phyloP scores from a whole-genome alignment of 2,888 invertebrate species.

The Archips crataeganus region DNA sequence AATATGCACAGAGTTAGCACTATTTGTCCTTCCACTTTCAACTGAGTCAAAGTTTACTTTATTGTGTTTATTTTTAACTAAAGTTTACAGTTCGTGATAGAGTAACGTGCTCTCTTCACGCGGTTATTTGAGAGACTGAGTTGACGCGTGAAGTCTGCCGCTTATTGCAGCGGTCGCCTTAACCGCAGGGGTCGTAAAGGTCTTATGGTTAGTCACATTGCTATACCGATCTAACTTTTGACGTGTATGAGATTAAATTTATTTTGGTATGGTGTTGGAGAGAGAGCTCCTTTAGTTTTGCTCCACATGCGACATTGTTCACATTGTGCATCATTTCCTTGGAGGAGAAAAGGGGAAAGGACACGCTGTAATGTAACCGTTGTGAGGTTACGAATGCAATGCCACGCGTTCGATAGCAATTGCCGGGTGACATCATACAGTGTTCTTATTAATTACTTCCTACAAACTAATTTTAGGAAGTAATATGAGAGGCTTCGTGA shows the following conservation, averaged over 20 bases:
- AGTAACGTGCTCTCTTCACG: constrained; percentile 32
- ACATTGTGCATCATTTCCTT: constrained; percentile 41
- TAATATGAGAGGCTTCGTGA: constrained; percentile 3
- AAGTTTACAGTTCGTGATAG: constrained; percentile 5
- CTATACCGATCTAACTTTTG: constrained; percentile 5
- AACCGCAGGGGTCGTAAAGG: constrained; percentile 19
- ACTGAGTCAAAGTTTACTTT: constrained; percentile 14
- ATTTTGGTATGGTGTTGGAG: neutral
- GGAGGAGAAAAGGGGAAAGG: constrained; percentile 45
- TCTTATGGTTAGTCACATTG: constrained; percentile 24
- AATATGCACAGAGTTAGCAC: constrained; percentile 33
- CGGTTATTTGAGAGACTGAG: constrained; percentile 39
- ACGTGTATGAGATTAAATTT: neutral
- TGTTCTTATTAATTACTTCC: constrained; percentile 6
- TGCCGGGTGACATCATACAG: constrained; percentile 38
- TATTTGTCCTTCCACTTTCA: constrained; percentile 11
- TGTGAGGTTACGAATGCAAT: constrained; percentile 19
- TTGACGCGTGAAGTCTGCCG: constrained; percentile 37
- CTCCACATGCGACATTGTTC: constrained; percentile 41
- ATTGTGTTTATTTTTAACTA: constrained; percentile 20
- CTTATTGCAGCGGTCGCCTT: constrained; percentile 31
- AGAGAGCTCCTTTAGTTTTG: constrained; percentile 26
- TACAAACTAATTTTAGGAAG: constrained; percentile 11
- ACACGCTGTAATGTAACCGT: constrained; percentile 33
- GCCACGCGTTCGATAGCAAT: neutral